phyloP scores from a whole-genome alignment of 2,797 vertebrate species.

The Buceros bicornis region DNA sequence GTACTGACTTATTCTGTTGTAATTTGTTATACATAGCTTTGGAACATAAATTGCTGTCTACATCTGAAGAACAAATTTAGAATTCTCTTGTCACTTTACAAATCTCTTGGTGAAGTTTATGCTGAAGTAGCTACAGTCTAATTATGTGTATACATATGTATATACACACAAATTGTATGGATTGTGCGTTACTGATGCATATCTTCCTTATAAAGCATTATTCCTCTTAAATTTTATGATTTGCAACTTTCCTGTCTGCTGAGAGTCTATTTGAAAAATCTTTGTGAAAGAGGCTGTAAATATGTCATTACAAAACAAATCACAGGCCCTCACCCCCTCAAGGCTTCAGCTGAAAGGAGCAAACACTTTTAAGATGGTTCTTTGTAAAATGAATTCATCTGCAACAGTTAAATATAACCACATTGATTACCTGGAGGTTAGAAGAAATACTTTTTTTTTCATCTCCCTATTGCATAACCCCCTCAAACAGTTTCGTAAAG shows the following conservation, averaged over 20 bases:
- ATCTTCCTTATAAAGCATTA: background rate
- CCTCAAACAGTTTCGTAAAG: background rate
- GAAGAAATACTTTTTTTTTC: background rate
- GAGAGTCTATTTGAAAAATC: background rate
- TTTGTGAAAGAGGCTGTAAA: slow-evolving; percentile 4
- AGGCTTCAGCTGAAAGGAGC: slow-evolving; percentile 18
- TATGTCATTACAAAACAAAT: slow-evolving; percentile 33
- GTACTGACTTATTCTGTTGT: background rate
- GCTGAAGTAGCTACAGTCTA: background rate
- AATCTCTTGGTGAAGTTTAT: background rate
- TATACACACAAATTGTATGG: background rate
- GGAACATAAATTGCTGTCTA: background rate
- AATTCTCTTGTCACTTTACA: background rate
- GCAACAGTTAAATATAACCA: background rate
- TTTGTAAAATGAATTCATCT: background rate
- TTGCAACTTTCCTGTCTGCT: background rate
- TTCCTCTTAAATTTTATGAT: background rate
- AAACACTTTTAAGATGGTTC: background rate
- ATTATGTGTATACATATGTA: background rate
- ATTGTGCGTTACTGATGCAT: background rate
- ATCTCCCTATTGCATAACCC: background rate
- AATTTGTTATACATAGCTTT: background rate
- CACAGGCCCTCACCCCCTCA: background rate
- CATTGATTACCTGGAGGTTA: background rate
- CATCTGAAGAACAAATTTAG: background rate